phyloP scores from a whole-genome alignment of 2,888 invertebrate genomes.

The Watsonalla cultraria region DNA sequence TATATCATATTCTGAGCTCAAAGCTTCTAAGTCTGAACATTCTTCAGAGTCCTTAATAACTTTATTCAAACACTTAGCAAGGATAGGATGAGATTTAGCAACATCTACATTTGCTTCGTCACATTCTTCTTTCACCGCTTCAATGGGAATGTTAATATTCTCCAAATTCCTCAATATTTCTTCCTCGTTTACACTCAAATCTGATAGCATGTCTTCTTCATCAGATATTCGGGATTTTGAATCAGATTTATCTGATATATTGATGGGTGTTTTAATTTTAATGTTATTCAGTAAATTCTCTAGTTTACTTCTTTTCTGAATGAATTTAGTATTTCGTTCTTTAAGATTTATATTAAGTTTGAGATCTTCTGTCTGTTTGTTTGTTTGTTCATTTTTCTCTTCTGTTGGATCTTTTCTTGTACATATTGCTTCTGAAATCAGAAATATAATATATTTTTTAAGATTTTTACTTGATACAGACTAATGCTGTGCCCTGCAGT shows the following conservation, averaged over 20 bases:
- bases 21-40: not conserved
- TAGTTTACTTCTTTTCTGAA: conserved; percentile 47
- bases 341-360: conserved; percentile 5
- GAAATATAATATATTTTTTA: not conserved
- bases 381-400: conserved; percentile 3
- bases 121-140: conserved; percentile 7
- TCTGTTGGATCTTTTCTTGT: conserved; percentile 7
- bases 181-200: conserved; percentile 37
- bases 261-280: conserved; percentile 28
- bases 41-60: conserved; percentile 5
- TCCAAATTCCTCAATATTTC: conserved; percentile 42
- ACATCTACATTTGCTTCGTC: not conserved
- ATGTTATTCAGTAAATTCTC: conserved; percentile 45
- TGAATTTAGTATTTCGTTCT: conserved; percentile 32
- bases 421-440: conserved; percentile 37
- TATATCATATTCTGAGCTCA: conserved; percentile 15
- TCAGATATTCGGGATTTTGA: conserved; percentile 17
- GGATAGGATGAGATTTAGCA: not conserved
- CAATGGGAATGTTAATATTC: conserved; percentile 48
- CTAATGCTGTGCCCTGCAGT: too few species aligned
- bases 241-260: not conserved
- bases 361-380: not conserved
- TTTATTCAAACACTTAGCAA: not conserved
- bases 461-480: not conserved
- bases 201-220: conserved; percentile 28